Conservation (phyloP, 1,140 invertebrate species). For the Sminthurides bifidus region DNA sequence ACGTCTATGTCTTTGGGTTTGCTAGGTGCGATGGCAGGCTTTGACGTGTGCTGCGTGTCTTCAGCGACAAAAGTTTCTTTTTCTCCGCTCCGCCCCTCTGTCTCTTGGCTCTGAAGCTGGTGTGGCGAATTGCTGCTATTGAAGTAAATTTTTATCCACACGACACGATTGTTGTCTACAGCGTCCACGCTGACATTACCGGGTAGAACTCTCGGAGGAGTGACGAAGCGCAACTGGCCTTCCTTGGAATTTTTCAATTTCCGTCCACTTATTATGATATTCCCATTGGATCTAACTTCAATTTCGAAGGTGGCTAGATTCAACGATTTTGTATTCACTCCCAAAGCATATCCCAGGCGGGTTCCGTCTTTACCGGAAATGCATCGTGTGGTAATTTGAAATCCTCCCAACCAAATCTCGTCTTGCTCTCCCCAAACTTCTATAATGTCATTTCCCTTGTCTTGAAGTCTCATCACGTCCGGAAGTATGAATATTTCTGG, state of each 20-base stretch:
- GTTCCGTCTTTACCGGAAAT: background rate
- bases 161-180: background rate
- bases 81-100: too few relatives aligned
- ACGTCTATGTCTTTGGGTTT: too few relatives aligned
- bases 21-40: too few relatives aligned
- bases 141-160: constrained; percentile 8
- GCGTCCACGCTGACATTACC: background rate
- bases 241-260: constrained; percentile 1
- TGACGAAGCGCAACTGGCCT: background rate
- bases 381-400: background rate
- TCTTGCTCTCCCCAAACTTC: background rate
- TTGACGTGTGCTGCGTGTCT: too few relatives aligned
- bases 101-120: too few relatives aligned
- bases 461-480: background rate
- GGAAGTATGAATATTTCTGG: background rate
- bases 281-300: background rate
- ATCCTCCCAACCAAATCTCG: background rate
- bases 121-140: too few relatives aligned
- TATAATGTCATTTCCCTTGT: background rate
- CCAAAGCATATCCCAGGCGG: background rate
- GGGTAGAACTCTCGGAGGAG: background rate
- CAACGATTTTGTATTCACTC: constrained; percentile 1
- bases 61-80: too few relatives aligned
- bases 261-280: background rate
- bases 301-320: constrained; percentile 5